Evolutionary conservation across 2,888 invertebrate genomes (phyloP).

Genomic region (Scaptomyza reducta): DNA sequence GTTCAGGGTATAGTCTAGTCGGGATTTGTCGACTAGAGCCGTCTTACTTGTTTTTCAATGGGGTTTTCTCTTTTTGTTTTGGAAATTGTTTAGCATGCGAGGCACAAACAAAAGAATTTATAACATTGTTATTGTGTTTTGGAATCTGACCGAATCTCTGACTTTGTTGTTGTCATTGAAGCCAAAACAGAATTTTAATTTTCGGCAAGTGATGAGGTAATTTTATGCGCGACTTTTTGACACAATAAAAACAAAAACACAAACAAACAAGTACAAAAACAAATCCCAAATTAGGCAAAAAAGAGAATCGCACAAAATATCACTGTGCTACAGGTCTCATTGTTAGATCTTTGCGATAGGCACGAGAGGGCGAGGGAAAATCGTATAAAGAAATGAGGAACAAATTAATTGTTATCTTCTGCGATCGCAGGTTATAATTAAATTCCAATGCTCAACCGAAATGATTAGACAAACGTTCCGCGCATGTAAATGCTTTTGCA

Average conservation of each 20-base stretch:
- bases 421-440: constrained; percentile 44
- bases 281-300: constrained; percentile 49
- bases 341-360: constrained; percentile 24
- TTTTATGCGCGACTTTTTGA: constrained; percentile 67
- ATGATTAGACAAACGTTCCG: constrained; percentile 29
- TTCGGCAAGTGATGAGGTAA: constrained; percentile 73
- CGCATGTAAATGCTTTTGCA: constrained; percentile 49
- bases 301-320: constrained; percentile 8
- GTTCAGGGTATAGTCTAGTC: too few relatives aligned
- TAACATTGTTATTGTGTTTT: constrained; percentile 57
- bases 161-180: constrained; percentile 46
- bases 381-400: constrained; percentile 45
- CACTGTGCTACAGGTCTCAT: constrained; percentile 50
- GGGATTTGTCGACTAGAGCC: too few relatives aligned
- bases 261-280: constrained; percentile 39
- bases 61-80: constrained; percentile 65
- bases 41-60: constrained; percentile 28
- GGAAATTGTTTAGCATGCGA: constrained; percentile 69
- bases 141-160: constrained; percentile 22
- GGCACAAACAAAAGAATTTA: constrained; percentile 78
- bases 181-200: constrained; percentile 72
- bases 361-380: neutral
- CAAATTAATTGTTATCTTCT: constrained; percentile 60
- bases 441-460: constrained; percentile 23
- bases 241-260: too few relatives aligned